A percentile compares a stretch with the other conserved stretches of the same genome.
Conservation (phyloP, 2,888 invertebrate genomes). For the Nomada ferruginata region DNA sequence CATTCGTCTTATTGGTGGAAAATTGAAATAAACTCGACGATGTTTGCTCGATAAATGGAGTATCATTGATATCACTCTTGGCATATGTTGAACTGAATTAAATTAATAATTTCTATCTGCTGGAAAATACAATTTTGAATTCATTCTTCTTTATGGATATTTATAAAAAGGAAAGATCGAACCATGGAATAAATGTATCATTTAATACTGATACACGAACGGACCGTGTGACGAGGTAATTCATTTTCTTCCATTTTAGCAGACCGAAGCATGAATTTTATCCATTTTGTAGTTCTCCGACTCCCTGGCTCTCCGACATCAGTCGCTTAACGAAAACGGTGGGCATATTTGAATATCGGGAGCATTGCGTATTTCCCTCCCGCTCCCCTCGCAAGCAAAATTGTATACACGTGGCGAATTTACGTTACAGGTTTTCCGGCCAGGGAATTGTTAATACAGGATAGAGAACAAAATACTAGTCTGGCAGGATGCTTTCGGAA, state of each 20-base stretch:
- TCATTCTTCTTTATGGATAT: background rate
- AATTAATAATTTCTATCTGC: too few relatives aligned
- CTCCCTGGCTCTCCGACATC: background rate
- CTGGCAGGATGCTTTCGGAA: conserved; percentile 43
- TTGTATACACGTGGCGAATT: conserved; percentile 38
- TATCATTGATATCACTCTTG: background rate
- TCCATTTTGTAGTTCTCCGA: background rate
- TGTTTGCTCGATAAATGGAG: background rate
- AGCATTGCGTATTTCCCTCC: background rate
- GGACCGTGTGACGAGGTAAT: too few relatives aligned
- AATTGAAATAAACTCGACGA: background rate
- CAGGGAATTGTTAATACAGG: conserved; percentile 36
- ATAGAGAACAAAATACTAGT: conserved; percentile 38
- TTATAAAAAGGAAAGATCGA: background rate
- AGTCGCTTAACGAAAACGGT: background rate
- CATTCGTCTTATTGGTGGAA: background rate
- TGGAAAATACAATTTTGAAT: too few relatives aligned
- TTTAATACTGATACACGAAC: too few relatives aligned
- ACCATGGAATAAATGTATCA: too few relatives aligned
- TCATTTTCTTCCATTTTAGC: too few relatives aligned
- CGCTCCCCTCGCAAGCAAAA: background rate
- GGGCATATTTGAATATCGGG: too few relatives aligned
- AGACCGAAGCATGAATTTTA: background rate
- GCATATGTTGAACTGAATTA: too few relatives aligned
- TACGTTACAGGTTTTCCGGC: conserved; percentile 26